phyloP scores from a whole-genome alignment of 1,140 invertebrate genomes.

The Cyrtorhinus lividipennis region DNA sequence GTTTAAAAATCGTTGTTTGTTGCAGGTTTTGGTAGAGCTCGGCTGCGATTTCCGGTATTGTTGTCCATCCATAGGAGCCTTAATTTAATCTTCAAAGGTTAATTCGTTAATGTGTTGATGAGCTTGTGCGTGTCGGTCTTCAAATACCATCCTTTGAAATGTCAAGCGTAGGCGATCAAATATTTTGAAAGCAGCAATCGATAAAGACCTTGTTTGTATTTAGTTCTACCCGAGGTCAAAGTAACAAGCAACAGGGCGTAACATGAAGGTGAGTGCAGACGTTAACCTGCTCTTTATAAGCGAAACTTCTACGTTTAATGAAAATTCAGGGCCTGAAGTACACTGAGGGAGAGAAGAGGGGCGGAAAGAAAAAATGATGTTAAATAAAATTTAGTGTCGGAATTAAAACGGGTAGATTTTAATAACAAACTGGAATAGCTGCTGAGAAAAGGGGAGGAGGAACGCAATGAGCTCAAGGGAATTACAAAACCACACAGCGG shows the following conservation, averaged over 20 bases:
- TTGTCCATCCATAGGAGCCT: no score
- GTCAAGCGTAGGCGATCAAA: neutral
- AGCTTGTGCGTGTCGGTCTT: no score
- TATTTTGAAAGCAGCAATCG: neutral
- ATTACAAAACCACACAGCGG: slow-evolving; percentile 6
- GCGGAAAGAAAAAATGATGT: neutral
- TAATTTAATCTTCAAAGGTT: no score
- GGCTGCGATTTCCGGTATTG: no score
- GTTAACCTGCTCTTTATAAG: neutral
- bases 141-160: no score
- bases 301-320: neutral
- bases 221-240: neutral
- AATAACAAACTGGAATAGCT: no score
- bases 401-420: slow-evolving; percentile 13
- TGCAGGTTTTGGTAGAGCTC: no score
- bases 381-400: slow-evolving; percentile 3
- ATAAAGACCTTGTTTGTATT: neutral
- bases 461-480: neutral
- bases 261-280: neutral
- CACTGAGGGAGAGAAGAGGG: neutral
- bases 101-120: no score
- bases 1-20: no score
- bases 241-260: neutral
- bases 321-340: no score
- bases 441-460: neutral